Base-by-base conservation (phyloP, 2,797 vertebrate species). In the Vultur gryphus region DNA sequence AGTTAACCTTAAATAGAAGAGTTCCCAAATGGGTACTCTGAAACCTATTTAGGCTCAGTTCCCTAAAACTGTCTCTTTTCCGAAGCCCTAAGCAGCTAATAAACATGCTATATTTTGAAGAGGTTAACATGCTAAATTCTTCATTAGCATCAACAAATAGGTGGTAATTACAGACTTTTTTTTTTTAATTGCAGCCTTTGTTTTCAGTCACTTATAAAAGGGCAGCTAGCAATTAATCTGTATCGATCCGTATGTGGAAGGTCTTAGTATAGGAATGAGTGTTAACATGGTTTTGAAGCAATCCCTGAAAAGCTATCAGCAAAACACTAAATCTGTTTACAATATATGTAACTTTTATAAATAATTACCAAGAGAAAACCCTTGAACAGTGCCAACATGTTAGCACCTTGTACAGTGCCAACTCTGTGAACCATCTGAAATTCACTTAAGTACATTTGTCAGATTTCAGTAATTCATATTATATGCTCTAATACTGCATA, bases 201-300 rank as follows among this genome's bases (percentile, higher is more conserved):
- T 90, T 78, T 92, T 61, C 61, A 86, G 61, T 71, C 26, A 61
- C 44, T 31, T 52, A 33, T 48, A n/a, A n/a, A 77, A 85, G 41
- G 55, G 39, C 29, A 86, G 73, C 24, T 9, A 49, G 24, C 44
- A 71, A 37, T 83, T 86, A 52, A 78, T 61, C 25, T 2, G 0
- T 25, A 69, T 16, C 11, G 87, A 90, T 75, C 66, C 0, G 0
- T 21, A 25, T 0, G 13, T 13, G 24, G 15, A 84, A 82, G 21
- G n/a, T 33, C 31, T 39, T 11, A 9, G 13, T 11, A 25, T 0
- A 55, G 72, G 25, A 85, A 44, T 2, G 26, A 62, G 31, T 0
- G 4, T 19, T 65, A 67, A 49, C 16, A 1, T 1, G 17, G 59
- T 35, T 86, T 66, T 69, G 59, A 90, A 90, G 55, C 29, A 71